Conservation (phyloP, 2,113 vertebrate genomes). For the Spilogale gracilis region DNA sequence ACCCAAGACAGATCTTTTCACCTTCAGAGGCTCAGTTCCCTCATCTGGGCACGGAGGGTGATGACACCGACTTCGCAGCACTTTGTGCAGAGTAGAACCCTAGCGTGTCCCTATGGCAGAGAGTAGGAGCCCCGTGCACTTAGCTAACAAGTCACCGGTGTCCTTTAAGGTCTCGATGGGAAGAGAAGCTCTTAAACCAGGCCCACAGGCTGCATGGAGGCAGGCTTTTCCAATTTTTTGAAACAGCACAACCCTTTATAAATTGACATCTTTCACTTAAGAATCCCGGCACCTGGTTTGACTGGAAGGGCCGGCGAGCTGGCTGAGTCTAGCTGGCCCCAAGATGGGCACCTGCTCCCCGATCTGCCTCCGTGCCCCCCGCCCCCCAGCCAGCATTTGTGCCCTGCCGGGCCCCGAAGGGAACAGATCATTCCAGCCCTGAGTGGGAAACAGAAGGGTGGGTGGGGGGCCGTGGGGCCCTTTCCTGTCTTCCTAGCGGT, state of each 20-base stretch:
- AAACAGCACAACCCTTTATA: not conserved
- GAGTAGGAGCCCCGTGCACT: not conserved
- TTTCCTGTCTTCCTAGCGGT: not conserved
- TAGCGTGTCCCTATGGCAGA: not conserved
- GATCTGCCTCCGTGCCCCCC: too few species aligned
- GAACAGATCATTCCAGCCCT: not conserved
- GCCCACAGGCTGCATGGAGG: not conserved
- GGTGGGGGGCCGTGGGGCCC: not conserved
- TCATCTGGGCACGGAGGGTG: not conserved
- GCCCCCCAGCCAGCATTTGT: accelerated
- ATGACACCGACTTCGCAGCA: not conserved
- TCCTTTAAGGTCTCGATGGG: not conserved
- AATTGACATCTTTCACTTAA: accelerated
- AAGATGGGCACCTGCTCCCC: accelerated
- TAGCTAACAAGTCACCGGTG: not conserved
- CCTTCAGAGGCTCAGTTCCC: not conserved
- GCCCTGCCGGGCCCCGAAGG: accelerated
- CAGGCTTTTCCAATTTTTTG: not conserved
- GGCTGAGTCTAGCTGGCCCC: too few species aligned
- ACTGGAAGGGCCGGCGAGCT: not conserved
- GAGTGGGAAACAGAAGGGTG: not conserved
- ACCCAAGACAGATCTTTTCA: not conserved
- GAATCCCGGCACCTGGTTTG: not conserved
- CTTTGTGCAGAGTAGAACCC: not conserved
- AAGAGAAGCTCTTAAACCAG: too few species aligned